Conservation (phyloP, 2,797 vertebrate genomes). For the Anguilla anguilla region DNA sequence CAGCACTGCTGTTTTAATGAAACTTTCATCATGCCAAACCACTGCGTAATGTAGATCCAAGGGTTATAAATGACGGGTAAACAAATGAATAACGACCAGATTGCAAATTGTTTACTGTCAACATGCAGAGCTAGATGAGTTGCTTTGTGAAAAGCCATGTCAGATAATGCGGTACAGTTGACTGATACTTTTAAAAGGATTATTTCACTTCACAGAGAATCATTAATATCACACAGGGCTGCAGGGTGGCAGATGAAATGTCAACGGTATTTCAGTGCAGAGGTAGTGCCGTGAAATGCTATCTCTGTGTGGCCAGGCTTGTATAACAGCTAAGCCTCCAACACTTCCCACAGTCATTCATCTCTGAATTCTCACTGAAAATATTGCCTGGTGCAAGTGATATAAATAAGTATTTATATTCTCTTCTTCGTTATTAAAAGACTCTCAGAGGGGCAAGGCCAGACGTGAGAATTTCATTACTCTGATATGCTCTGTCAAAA, state of each 20-base stretch:
- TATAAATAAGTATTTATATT: background rate
- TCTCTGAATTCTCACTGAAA: constrained; percentile 8
- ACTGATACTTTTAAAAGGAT: constrained; percentile 8
- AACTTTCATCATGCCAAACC: background rate
- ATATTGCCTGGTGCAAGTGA: background rate
- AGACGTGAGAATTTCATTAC: background rate
- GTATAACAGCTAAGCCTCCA: background rate
- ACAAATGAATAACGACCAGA: constrained; percentile 11
- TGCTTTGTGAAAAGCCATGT: background rate
- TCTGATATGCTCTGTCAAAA: background rate
- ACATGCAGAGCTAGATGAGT: background rate
- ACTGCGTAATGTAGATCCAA: background rate
- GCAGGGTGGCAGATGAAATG: background rate
- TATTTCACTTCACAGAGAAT: constrained; percentile 14
- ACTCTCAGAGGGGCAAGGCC: background rate
- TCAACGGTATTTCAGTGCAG: background rate
- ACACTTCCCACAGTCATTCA: background rate
- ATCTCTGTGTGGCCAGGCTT: background rate
- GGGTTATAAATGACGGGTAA: constrained; percentile 8
- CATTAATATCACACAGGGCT: background rate
- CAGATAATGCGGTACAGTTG: background rate
- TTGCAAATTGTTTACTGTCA: background rate
- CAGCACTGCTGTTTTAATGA: background rate
- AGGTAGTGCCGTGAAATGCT: background rate
- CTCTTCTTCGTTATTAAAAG: constrained; percentile 4